Evolutionary conservation across 2,113 vertebrate genomes (phyloP).

Genomic region (Rhinogobius similis): DNA sequence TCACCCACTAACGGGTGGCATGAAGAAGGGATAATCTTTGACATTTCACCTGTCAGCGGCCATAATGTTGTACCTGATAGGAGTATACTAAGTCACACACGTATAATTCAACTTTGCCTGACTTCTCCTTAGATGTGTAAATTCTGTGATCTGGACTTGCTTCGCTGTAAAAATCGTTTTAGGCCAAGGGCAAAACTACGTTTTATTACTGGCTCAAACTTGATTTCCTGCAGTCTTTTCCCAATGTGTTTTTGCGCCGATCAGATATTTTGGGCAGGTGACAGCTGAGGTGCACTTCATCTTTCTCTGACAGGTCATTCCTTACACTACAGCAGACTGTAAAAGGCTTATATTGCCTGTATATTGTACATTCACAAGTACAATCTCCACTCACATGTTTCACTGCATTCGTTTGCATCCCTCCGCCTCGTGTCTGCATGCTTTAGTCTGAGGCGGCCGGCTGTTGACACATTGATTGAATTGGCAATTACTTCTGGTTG

Average conservation of each 20-base stretch:
- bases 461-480: slow-evolving; percentile 73
- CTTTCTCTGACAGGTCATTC: slow-evolving; percentile 11
- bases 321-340: slow-evolving; percentile 7
- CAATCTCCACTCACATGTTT: slow-evolving; percentile 17
- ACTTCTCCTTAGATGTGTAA: slow-evolving; percentile 18
- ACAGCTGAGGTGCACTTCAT: slow-evolving; percentile 4
- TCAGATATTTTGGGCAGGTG: slow-evolving; percentile 13
- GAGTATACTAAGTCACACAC: neutral
- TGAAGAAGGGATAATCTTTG: neutral
- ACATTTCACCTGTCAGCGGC: neutral
- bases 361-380: slow-evolving; percentile 23
- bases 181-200: slow-evolving; percentile 16
- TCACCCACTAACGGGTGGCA: neutral
- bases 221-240: slow-evolving; percentile 8
- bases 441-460: slow-evolving; percentile 43
- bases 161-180: slow-evolving; percentile 21
- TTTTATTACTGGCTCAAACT: slow-evolving; percentile 12
- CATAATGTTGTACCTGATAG: slow-evolving; percentile 11
- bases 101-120: slow-evolving; percentile 10
- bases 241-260: slow-evolving; percentile 3
- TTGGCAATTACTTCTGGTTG: slow-evolving; percentile 64
- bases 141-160: slow-evolving; percentile 21
- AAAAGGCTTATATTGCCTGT: slow-evolving; percentile 24
- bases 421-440: slow-evolving; percentile 31
- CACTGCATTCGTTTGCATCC: slow-evolving; percentile 35